Evolutionary conservation across 2,113 vertebrate species (phyloP), one percentile per base, ranked within the genome.

Genomic region (Colistium nudipinnis): DNA sequence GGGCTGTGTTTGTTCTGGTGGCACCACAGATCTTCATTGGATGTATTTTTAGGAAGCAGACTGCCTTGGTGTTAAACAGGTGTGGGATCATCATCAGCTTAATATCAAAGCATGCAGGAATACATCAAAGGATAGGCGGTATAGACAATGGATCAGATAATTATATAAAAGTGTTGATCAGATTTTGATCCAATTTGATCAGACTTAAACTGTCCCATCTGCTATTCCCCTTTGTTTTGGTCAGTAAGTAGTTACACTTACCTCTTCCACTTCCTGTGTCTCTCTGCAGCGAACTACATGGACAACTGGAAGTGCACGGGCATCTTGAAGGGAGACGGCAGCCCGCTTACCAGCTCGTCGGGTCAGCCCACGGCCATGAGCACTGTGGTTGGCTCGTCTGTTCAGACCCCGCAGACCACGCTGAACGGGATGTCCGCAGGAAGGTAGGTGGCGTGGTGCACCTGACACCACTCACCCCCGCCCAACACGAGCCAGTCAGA

Each of bases 301-400:
- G 96, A 97, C 89, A 98, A 97, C 90, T 99, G 98, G 98, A 99
- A 99, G 81, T 98, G 96, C 78, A 98, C 96, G 13, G 97, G 96
- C 67, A 96, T 99, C 85, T 90, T 98, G 87, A 97, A 97, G 90
- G 97, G 97, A 75, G 98, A 99, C 2, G 98, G 98, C 72, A 99
- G 95, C 86, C 97, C 96, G 0, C 94, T 98, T 74, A 98, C 91
- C 24, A 94, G 96, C 70, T 94, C 92, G 17, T 93, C 93, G 0
- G 85, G 93, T 88, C 96, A 96, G 80, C 94, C 95, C 74, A 94
- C 94, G 74, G 93, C 93, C 81, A 92, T 96, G 92, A 96, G 91
- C 87, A 83, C 94, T 24, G 90, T 93, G 33, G 63, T 95, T 85
- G 92, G 93, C 74, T 93, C 95, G 70, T 93, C 91, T 45, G 92